These are phyloP conservation scores for Frieseomelitta varia DNA, from an alignment of 1,140 invertebrate species.

Conservation along the genomic window DNA sequence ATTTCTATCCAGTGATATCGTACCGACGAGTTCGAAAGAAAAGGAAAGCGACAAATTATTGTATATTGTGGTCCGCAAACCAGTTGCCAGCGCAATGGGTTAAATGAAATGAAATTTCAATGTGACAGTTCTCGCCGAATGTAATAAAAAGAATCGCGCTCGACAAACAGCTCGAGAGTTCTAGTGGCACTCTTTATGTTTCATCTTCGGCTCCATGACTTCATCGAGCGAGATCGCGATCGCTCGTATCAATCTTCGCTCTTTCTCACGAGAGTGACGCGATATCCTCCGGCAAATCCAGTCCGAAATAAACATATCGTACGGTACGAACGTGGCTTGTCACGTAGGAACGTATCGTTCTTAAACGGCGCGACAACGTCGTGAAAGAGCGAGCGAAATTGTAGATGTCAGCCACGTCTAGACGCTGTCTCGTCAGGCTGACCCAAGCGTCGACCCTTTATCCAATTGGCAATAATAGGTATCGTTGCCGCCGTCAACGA, in stretches of 20 bases:
- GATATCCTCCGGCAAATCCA: not conserved
- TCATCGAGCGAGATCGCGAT: conserved; percentile 20
- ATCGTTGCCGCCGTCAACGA: conserved; percentile 55
- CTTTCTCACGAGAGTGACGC: conserved; percentile 29
- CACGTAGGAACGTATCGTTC: conserved; percentile 52
- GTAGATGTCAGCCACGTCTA: conserved; percentile 72
- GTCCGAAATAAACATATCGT: conserved; percentile 42
- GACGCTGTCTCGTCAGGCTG: conserved; percentile 76
- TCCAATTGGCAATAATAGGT: conserved; percentile 73
- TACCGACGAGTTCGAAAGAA: too few species aligned
- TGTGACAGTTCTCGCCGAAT: too few species aligned
- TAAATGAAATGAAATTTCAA: not conserved
- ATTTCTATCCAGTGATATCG: too few species aligned
- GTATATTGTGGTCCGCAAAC: too few species aligned
- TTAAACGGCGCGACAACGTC: conserved; percentile 37
- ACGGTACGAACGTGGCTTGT: conserved; percentile 25
- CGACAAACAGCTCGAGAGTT: too few species aligned
- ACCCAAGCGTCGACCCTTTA: conserved; percentile 66
- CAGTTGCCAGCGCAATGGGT: too few species aligned
- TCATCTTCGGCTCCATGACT: not conserved
- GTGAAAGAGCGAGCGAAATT: conserved; percentile 62
- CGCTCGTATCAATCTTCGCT: conserved; percentile 33
- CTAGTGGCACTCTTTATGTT: not conserved
- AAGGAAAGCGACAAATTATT: too few species aligned
- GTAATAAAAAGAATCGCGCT: not conserved